These are phyloP conservation scores for Tanypteryx hageni DNA, from an alignment of 2,888 invertebrate genomes.

Conservation along the genomic window DNA sequence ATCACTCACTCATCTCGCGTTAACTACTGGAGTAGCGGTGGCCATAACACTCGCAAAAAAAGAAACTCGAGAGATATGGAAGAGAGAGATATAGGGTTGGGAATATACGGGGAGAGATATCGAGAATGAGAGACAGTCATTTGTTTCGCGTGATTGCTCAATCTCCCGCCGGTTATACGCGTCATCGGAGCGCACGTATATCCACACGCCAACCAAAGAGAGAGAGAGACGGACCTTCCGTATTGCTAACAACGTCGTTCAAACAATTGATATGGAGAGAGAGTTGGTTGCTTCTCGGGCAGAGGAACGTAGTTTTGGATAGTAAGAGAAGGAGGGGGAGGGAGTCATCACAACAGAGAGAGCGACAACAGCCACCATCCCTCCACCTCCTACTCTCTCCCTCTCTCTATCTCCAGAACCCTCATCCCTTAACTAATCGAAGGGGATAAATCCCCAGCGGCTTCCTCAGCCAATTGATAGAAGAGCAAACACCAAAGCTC, in stretches of 20 bases:
- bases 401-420: background rate
- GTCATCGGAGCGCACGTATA: slow-evolving; percentile 2
- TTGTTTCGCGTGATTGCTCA: slow-evolving; percentile 11
- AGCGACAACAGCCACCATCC: background rate
- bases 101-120: background rate
- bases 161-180: slow-evolving; percentile 36
- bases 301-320: background rate
- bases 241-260: background rate
- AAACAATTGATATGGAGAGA: background rate
- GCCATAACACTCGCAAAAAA: background rate
- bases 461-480: slow-evolving; percentile 37
- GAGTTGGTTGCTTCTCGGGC: background rate
- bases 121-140: background rate
- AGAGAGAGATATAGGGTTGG: background rate
- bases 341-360: background rate
- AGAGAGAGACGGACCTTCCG: background rate
- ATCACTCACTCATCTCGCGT: too few species aligned
- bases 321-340: background rate
- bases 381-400: background rate
- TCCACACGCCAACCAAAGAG: background rate
- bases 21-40: background rate
- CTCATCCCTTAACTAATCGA: background rate
- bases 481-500: slow-evolving; percentile 7
- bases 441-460: background rate
- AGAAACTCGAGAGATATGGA: background rate